Percentiles rank a stretch among this genome's conserved stretches.
These are phyloP conservation scores for Dolichotis patagonum DNA, from an alignment of 2,113 vertebrate genomes.

Conservation along the genomic window DNA sequence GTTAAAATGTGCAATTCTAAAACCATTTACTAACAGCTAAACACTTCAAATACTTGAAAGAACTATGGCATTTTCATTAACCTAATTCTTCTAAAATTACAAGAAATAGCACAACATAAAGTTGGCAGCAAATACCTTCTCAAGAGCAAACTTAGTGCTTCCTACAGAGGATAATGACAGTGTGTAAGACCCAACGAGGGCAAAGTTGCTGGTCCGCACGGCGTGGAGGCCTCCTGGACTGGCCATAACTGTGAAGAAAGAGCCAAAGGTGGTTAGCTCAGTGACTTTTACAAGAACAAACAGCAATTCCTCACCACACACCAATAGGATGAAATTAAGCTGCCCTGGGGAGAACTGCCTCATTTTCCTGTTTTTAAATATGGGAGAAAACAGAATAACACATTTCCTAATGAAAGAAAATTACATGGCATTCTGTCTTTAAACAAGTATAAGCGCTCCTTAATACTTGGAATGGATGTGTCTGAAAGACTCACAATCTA, in stretches of 20 bases:
- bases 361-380: neutral
- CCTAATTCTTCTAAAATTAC: conserved; percentile 37
- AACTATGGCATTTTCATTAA: neutral
- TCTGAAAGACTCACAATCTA: neutral
- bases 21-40: neutral
- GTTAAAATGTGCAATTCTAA: conserved; percentile 34
- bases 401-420: conserved; percentile 32
- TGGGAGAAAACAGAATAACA: neutral
- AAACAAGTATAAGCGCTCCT: neutral
- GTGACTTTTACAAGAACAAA: neutral
- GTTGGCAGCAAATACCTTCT: conserved; percentile 91
- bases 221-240: conserved; percentile 94
- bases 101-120: neutral
- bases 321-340: neutral
- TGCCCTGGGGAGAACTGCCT: neutral
- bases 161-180: conserved; percentile 92
- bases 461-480: neutral
- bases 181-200: conserved; percentile 93
- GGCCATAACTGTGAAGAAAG: conserved; percentile 88
- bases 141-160: conserved; percentile 91
- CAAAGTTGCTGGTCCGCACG: conserved; percentile 94
- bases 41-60: conserved; percentile 55
- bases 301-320: neutral
- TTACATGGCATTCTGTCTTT: neutral
- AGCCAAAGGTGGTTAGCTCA: neutral